Evolutionary conservation across 2,888 invertebrate species (phyloP), one percentile per base, ranked within the genome.

Genomic region (Dascillus cervinus): DNA sequence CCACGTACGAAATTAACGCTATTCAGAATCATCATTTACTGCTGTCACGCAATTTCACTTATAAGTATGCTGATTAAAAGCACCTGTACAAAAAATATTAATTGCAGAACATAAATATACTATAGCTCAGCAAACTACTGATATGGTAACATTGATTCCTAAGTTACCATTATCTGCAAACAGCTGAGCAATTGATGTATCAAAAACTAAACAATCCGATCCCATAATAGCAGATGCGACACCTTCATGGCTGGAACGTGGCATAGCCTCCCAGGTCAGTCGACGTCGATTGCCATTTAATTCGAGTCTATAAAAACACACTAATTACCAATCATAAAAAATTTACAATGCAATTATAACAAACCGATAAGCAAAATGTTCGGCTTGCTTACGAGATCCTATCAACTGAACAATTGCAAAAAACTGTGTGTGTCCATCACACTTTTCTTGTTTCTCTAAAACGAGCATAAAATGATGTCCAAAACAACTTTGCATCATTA

Each of bases 401-500:
- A 99, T 98, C 26, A 99, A 73, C 66, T 98, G 98, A 17, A 99
- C 98, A 56, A 99, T 96, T 11, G 98, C 98, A 71, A 91, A 92
- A 65, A 94, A 94, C 60, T 92, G 91, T 55, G 91, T 91, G 58
- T 90, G 89, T 1, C 91, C 95, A 69, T 97, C 95, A 64, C 84
- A 91, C 62, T 97, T 97, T 57, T 95, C 95, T 67, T 95, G 94
- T 62, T 97, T 97, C 63, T 98, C 98, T 28, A 99, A 74, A 17
- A 99, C 97, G 46, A 99, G 75, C 97, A 99, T 98, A 60, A 99
- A 99, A 66, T 97, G 92, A 61, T 95, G 95, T 33, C 92, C 94
- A 64, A 97, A 99, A 66, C 98, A 99, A 13, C 94, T 94, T 69
- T 99, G 98, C 97, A 99, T 98, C 98, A 99, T 99, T 3, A 92